These are phyloP conservation scores for Axis porcinus DNA, from an alignment of 2,113 vertebrate genomes.

Conservation along the genomic window DNA sequence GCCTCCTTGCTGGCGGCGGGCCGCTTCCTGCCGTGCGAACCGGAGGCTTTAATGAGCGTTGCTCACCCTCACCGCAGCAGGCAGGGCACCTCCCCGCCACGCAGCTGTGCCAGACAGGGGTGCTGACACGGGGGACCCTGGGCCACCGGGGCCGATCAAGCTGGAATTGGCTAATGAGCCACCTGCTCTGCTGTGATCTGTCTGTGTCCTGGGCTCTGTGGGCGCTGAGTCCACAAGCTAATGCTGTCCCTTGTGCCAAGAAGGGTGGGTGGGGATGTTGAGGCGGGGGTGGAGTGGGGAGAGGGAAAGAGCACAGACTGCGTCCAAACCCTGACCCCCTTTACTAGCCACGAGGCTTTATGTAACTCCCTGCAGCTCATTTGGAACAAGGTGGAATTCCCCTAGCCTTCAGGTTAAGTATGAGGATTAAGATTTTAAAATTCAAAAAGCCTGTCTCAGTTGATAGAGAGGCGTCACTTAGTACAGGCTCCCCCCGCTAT, in stretches of 20 bases:
- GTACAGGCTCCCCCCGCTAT: neutral
- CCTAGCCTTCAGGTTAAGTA: neutral
- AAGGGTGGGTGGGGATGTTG: neutral
- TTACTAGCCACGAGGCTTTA: neutral
- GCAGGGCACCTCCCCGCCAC: neutral
- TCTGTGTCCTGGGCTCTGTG: neutral
- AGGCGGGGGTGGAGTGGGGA: neutral
- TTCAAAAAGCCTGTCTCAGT: neutral
- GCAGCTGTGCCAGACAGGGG: neutral
- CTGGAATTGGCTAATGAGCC: conserved; percentile 51
- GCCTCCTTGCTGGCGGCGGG: neutral
- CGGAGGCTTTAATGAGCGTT: conserved; percentile 11
- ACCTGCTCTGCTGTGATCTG: neutral
- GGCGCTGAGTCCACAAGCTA: neutral
- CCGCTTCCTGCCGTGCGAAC: neutral
- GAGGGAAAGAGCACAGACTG: rapidly evolving
- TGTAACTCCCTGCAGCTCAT: neutral
- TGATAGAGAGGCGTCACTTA: neutral
- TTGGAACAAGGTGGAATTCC: neutral
- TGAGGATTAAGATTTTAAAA: conserved; percentile 40
- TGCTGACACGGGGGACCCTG: neutral
- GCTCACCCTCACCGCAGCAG: neutral
- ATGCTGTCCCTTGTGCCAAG: neutral
- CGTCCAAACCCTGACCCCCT: neutral
- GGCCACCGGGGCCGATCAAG: neutral